Base-by-base conservation (phyloP, 2,113 vertebrate species). In the Nymphicus hollandicus region DNA sequence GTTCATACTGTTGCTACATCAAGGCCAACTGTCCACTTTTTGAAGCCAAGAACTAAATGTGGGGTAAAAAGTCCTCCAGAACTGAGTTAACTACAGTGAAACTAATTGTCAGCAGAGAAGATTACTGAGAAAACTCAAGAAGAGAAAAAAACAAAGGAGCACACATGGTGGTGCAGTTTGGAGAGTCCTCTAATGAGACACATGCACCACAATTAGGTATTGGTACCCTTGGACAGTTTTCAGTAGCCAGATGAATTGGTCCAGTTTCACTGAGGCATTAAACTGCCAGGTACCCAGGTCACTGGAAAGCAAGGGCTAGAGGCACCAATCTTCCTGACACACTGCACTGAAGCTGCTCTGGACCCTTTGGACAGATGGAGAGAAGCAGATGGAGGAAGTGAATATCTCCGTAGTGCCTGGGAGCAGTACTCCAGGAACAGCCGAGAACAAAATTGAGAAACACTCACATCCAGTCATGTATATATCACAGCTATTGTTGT, bases 161-260 rank as follows among this genome's bases (percentile, higher is more conserved):
- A 81, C 14, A 41, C 6, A 29, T 46, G 11, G 13, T 77, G 53
- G 9, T 70, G 23, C 7, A 0, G 23, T 60, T 64, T 74, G 69
- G 37, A 64, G 43, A 63, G 31, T n/a, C 49, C 53, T 41, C 31
- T 52, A 29, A 31, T 25, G 39, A 63, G 50, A 35, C 23, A 25
- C 6, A 17, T 0, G 1, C 39, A 66, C 31, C 56, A 44, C 0
- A 0, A 15, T 23, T 27, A 77, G 80, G 33, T 10, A 4, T 11
- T 29, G 77, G 49, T n/a, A 43, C 33, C 9, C 1, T 18, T 20
- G 49, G 65, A 15, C 49, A 64, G 17, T 17, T 85, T 64, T 56
- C 90, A 90, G 63, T 37, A 69, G 53, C 24, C 49, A 31, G 19
- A n/a, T 68, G 71, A 85, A 37, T 41, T 19, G 29, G 5, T 47